These are phyloP conservation scores for Salvator merianae DNA, from an alignment of 2,113 vertebrate genomes.

Conservation along the genomic window DNA sequence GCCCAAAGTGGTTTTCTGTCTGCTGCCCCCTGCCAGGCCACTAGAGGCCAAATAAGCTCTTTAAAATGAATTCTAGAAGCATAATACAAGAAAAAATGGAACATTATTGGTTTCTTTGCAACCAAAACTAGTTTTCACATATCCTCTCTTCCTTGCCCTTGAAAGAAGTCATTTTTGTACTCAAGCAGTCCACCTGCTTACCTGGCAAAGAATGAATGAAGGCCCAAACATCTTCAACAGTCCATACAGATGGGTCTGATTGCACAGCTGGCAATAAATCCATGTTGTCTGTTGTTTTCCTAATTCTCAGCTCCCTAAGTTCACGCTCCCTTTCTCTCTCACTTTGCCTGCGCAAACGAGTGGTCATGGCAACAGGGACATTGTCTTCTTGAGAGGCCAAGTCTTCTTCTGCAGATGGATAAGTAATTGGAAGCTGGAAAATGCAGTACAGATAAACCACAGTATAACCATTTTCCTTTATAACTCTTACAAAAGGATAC, in stretches of 20 bases:
- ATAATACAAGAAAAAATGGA: not conserved
- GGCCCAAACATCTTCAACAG: constrained; percentile 92
- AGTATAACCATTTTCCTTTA: constrained; percentile 70
- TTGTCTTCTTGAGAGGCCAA: constrained; percentile 79
- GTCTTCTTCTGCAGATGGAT: constrained; percentile 80
- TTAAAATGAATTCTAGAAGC: not conserved
- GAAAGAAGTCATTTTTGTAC: not conserved
- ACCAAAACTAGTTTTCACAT: not conserved
- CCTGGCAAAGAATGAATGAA: constrained; percentile 94
- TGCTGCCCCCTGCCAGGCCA: too few species aligned
- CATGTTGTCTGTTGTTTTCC: constrained; percentile 79
- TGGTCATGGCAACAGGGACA: constrained; percentile 84
- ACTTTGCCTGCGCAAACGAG: constrained; percentile 83
- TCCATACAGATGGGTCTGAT: constrained; percentile 87
- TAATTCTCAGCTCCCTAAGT: constrained; percentile 77
- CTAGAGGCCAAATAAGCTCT: not conserved
- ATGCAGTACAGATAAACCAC: constrained; percentile 75
- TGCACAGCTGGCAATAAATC: constrained; percentile 81
- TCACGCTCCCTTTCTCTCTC: constrained; percentile 79
- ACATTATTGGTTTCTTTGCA: not conserved
- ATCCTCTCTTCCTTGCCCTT: not conserved
- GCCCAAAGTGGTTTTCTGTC: too few species aligned
- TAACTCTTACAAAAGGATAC: constrained; percentile 56
- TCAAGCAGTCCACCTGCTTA: constrained; percentile 61
- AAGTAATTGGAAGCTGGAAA: constrained; percentile 83